phyloP scores from a whole-genome alignment of 2,797 vertebrate species.

The Cossypha heuglini region DNA sequence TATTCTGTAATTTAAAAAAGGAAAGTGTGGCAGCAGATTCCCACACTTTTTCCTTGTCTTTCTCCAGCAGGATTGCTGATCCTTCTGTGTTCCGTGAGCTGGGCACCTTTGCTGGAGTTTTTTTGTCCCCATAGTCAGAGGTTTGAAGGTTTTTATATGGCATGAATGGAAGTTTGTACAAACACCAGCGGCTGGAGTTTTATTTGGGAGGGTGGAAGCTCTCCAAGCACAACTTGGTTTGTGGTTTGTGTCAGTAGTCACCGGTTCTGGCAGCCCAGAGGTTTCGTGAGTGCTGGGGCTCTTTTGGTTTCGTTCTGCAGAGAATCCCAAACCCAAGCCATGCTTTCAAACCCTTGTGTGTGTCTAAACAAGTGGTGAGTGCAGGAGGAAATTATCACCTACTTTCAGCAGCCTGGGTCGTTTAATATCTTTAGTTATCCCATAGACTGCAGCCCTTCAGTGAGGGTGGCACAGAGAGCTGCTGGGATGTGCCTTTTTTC shows the following conservation, averaged over 20 bases:
- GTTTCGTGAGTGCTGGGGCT: neutral
- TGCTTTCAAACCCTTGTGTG: neutral
- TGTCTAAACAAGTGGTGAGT: accelerated
- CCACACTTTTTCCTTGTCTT: neutral
- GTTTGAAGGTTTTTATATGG: neutral
- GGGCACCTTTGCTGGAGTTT: neutral
- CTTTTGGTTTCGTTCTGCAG: neutral
- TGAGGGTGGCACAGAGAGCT: neutral
- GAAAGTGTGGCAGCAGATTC: neutral
- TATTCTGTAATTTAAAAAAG: neutral
- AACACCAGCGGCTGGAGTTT: neutral
- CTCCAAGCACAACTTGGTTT: slow-evolving; percentile 30
- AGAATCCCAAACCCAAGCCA: neutral
- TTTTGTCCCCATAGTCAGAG: neutral
- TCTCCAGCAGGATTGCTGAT: neutral
- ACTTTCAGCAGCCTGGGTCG: neutral
- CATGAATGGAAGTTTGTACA: neutral
- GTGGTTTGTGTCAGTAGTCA: neutral
- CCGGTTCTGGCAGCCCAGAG: neutral
- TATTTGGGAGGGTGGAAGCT: slow-evolving; percentile 15
- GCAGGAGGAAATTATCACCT: neutral
- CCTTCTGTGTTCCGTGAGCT: neutral
- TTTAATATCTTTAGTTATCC: neutral
- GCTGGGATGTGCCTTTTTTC: neutral
- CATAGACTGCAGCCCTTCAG: neutral